Base-by-base conservation (phyloP, 2,797 vertebrate genomes). In the Chrysocyon brachyurus region DNA sequence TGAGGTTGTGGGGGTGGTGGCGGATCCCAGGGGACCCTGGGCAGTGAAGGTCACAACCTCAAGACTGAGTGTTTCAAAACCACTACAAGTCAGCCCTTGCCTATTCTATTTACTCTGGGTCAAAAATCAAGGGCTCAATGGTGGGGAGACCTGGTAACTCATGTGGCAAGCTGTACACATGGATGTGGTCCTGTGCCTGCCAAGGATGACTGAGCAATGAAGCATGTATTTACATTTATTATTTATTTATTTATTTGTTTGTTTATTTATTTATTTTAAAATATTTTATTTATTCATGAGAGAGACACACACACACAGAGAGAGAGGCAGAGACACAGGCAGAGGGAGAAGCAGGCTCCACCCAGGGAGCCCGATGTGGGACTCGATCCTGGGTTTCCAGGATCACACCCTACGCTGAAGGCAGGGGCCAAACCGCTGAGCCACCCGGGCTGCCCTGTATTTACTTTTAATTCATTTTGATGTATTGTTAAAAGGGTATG, bases 21-120 rank as follows among this genome's bases (percentile, higher is more conserved):
- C 0, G 6, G 84, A 19, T n/a, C 24, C 12, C 5, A 0, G 0
- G 24, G 11, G 46, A 40, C n/a, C 12, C 0, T 1, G 4, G n/a
- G 22, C 33, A 17, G 3, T 3, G 33, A 26, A 16, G 36, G 54
- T 46, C 70, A 46, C 54, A 46, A 72, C 14, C 21, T n/a, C 21
- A 17, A 6, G 46, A 33, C 2, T 1, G 4, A 63, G 12, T 52
- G 46, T 77, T 66, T 54, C n/a, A 11, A 26, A 31, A 70, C 54
- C 46, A 33, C 3, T 10, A 22, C 46, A 83, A 28, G 59, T 24
- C n/a, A 52, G 12, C 33, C 26, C 31, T 54, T 46, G 68, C 77
- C 64, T 12, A 3, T 10, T 70, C 9, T 5, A 1, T 68, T 72
- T 14, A 72, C 24, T 46, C 46, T 24, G n/a, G 9, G 19, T 59